Base-by-base conservation (phyloP, 2,888 invertebrate genomes). In the Biston betularia region DNA sequence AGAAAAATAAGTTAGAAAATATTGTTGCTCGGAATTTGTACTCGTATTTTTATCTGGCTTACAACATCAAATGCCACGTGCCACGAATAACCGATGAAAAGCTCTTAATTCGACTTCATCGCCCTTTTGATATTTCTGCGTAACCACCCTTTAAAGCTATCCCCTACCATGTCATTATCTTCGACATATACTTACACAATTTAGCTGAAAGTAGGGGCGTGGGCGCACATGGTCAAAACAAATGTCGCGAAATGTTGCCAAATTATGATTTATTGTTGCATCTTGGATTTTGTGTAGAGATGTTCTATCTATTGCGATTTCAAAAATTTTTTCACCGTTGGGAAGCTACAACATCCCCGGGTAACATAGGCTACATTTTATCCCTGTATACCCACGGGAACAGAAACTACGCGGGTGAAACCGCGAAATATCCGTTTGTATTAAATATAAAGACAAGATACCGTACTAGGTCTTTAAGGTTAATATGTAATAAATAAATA, bases 141-240 rank as follows among this genome's bases (percentile, higher is more conserved):
- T 24, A 35, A 57, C 52, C 66, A 62, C 66, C 66, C 66, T 58
- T 66, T 58, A 66, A 57, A 65, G 69, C 61, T 57, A 69, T 65
- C 61, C 54, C 71, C 71, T 69, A 69, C 61, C 64, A 65, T 77
- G 71, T 75, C 71, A 75, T 77, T 75, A 79, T 71, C 75, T 73
- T 74, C 68, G 74, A 67, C 74, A 58, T 62, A 56, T 72, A 75
- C 72, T 73, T 75, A 56, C 70, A 71, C 57, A 72, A 76, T 79
- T 75, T 67, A 54, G 60, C 53, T 59, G 68, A 69, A 63, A 64
- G 53, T 15, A 75, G 76, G 79, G 84, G 82, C 77, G 76, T 67
- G 67, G 63, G 11, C 72, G 75, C 90, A 90, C 88, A 88, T 89
- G 90, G 79, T 75, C 79, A 76, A 77, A 86, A 86, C 88, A 88